Conservation (phyloP, 2,888 invertebrate genomes). For the Drosophila vallismaia region DNA sequence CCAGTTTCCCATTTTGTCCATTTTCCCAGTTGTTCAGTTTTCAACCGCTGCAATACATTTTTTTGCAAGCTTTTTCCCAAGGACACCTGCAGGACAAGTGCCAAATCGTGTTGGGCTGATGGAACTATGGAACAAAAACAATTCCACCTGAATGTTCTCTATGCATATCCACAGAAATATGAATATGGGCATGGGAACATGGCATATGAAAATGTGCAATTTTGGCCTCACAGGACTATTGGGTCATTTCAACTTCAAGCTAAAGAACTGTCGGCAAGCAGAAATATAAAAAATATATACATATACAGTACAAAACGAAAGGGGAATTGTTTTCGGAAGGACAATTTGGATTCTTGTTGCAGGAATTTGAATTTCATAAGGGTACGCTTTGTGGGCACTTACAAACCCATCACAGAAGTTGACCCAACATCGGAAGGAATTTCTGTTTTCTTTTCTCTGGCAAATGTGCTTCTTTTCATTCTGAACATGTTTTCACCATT, state of each 20-base stretch:
- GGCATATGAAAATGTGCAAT: constrained; percentile 45
- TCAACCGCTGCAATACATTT: constrained; percentile 51
- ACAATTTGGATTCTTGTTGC: constrained; percentile 24
- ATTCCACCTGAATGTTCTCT: constrained; percentile 30
- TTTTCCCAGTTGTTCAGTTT: constrained; percentile 7
- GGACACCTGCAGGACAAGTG: constrained; percentile 57
- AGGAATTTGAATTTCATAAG: constrained; percentile 31
- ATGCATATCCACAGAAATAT: constrained; percentile 46
- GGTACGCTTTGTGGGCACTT: not conserved
- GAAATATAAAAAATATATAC: not conserved
- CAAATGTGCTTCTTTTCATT: not conserved
- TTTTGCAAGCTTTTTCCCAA: constrained; percentile 22
- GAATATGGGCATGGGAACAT: constrained; percentile 35
- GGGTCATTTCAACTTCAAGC: not conserved
- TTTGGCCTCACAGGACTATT: constrained; percentile 7
- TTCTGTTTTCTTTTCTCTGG: not conserved
- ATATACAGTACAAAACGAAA: not conserved
- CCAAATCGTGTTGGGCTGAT: constrained; percentile 68
- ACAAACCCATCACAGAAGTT: not conserved
- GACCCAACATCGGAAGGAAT: not conserved
- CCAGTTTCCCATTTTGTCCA: constrained; percentile 6
- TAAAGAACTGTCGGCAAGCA: not conserved
- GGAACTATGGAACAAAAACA: constrained; percentile 26
- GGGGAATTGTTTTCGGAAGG: constrained; percentile 35
- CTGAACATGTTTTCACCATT: not conserved